Conservation (phyloP, 2,888 invertebrate genomes). For the Pandemis heparana region DNA sequence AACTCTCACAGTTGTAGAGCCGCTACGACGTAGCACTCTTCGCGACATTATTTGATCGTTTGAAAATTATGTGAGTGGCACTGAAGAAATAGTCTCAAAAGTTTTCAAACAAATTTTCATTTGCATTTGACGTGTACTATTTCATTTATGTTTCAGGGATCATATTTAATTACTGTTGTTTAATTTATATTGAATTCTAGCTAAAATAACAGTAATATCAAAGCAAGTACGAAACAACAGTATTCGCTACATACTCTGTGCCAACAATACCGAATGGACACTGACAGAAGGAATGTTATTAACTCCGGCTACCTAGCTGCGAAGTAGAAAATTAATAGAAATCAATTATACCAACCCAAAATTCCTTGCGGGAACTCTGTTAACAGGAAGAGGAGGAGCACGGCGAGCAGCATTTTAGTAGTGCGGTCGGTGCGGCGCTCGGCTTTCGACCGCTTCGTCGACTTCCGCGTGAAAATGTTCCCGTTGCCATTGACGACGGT, state of each 20-base stretch:
- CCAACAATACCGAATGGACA: neutral
- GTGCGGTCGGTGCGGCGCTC: conserved; percentile 89
- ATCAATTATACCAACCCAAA: conserved; percentile 79
- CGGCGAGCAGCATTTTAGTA: conserved; percentile 95
- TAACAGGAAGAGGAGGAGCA: conserved; percentile 93
- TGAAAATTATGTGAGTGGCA: too few relatives aligned
- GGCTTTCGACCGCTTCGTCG: conserved; percentile 75
- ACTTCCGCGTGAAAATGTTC: conserved; percentile 73
- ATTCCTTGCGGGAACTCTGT: conserved; percentile 96
- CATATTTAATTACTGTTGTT: too few relatives aligned
- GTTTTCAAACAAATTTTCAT: neutral
- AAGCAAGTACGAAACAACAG: neutral
- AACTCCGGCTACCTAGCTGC: neutral
- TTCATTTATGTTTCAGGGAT: neutral
- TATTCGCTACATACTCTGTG: neutral
- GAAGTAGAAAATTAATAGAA: neutral
- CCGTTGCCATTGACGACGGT: conserved; percentile 70
- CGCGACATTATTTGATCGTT: neutral
- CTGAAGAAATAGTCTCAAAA: neutral
- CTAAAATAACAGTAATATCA: neutral
- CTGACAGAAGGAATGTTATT: conserved; percentile 5
- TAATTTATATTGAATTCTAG: neutral
- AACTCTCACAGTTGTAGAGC: conserved; percentile 13
- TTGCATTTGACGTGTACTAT: too few relatives aligned
- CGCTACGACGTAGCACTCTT: conserved; percentile 26